phyloP scores from a whole-genome alignment of 2,888 invertebrate species.

The Mythimna lalbum region DNA sequence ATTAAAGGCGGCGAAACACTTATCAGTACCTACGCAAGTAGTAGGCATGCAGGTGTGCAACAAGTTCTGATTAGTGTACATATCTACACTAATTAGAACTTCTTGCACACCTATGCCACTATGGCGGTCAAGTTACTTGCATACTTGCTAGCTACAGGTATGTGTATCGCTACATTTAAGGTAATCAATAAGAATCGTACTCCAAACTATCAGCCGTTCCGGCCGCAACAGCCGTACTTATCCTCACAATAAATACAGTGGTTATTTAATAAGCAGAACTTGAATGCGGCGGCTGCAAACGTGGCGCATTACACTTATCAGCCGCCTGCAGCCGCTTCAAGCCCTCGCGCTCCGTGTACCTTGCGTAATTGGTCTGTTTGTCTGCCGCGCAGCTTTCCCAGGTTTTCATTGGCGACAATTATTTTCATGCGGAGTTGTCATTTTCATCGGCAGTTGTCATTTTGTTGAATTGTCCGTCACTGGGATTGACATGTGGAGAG shows the following conservation, averaged over 20 bases:
- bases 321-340: constrained; percentile 46
- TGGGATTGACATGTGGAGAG: background rate
- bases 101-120: too few species aligned
- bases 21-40: too few species aligned
- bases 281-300: constrained; percentile 39
- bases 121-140: too few species aligned
- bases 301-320: constrained; percentile 51
- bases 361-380: constrained; percentile 57
- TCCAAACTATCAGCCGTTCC: constrained; percentile 4
- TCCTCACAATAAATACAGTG: constrained; percentile 46
- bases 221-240: constrained; percentile 6
- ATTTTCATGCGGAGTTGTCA: constrained; percentile 27
- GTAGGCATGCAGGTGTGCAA: too few species aligned
- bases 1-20: too few species aligned
- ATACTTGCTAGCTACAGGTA: too few species aligned
- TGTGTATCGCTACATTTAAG: too few species aligned
- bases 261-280: constrained; percentile 17
- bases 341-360: constrained; percentile 43
- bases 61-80: too few species aligned
- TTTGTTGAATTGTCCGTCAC: background rate
- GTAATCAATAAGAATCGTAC: background rate
- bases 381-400: constrained; percentile 15
- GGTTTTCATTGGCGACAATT: constrained; percentile 31
- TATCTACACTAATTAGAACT: too few species aligned
- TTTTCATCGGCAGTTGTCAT: background rate